A percentile compares a stretch with the other conserved stretches of the same genome.
These are phyloP conservation scores for Pygmarrhopalites habei DNA, from an alignment of 1,140 invertebrate genomes.

Conservation along the genomic window DNA sequence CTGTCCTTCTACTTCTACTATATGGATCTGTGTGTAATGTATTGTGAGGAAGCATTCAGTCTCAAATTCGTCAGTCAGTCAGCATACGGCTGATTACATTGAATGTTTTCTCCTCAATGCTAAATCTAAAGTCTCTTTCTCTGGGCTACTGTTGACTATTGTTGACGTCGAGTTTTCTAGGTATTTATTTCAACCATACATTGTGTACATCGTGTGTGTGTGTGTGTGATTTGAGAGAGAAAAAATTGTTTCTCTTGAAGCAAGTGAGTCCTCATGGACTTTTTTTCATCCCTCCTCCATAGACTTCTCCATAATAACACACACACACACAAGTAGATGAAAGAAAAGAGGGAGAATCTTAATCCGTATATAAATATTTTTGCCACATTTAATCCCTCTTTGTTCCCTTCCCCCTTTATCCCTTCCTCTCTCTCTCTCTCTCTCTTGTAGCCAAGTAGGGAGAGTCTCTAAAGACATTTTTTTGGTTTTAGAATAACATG, in stretches of 20 bases:
- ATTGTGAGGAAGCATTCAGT: background rate
- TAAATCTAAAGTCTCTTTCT: slow-evolving; percentile 5
- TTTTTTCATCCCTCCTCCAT: no score
- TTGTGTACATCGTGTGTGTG: no score
- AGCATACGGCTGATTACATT: slow-evolving; percentile 8
- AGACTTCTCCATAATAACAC: no score
- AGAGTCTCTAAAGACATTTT: no score
- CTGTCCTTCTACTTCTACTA: no score
- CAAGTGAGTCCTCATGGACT: no score
- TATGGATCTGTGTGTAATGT: no score
- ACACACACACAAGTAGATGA: slow-evolving; percentile 5
- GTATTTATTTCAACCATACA: no score
- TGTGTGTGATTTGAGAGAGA: no score
- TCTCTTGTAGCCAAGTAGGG: no score
- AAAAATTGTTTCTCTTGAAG: no score
- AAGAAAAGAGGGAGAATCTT: background rate
- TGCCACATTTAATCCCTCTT: slow-evolving; percentile 2
- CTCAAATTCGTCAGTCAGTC: background rate
- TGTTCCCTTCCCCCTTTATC: background rate
- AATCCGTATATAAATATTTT: slow-evolving; percentile 5
- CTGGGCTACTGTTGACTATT: background rate
- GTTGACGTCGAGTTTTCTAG: background rate
- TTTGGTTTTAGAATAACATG: no score
- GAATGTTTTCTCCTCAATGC: slow-evolving; percentile 3
- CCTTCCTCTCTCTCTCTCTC: background rate